These are phyloP conservation scores for Imbricaverruca yamaguchii DNA, from an alignment of 2,888 invertebrate genomes.

Conservation along the genomic window DNA sequence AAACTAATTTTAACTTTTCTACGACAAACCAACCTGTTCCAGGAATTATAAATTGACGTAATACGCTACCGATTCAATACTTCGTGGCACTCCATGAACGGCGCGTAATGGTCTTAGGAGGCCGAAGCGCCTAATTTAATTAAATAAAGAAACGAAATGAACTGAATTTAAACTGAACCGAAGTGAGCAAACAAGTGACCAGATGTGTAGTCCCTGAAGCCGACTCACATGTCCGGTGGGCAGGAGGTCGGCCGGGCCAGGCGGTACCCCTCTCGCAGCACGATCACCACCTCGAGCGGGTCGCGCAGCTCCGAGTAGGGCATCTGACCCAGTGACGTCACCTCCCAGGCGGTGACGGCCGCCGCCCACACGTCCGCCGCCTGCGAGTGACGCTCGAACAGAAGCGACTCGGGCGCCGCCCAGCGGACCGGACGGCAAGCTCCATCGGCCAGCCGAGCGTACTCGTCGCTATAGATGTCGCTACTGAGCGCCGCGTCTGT, in stretches of 20 bases:
- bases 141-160: too few relatives aligned
- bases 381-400: background rate
- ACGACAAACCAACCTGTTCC: too few relatives aligned
- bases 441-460: constrained; percentile 6
- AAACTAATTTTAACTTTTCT: too few relatives aligned
- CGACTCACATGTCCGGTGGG: background rate
- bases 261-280: constrained; percentile 1
- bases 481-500: constrained; percentile 14
- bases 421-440: constrained; percentile 10
- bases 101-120: too few relatives aligned
- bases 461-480: background rate
- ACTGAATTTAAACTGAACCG: too few relatives aligned
- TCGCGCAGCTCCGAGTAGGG: background rate
- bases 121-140: too few relatives aligned
- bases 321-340: constrained; percentile 5
- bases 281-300: background rate
- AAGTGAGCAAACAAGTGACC: too few relatives aligned
- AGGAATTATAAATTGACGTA: too few relatives aligned
- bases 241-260: background rate
- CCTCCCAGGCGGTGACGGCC: constrained; percentile 18
- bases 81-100: too few relatives aligned
- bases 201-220: too few relatives aligned
- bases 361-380: constrained; percentile 9
- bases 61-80: too few relatives aligned
- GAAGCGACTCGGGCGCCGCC: constrained; percentile 13